Evolutionary conservation across 92 coral and sea anemone species (phyloP).

Genomic region (Epizoanthus stellaris): DNA sequence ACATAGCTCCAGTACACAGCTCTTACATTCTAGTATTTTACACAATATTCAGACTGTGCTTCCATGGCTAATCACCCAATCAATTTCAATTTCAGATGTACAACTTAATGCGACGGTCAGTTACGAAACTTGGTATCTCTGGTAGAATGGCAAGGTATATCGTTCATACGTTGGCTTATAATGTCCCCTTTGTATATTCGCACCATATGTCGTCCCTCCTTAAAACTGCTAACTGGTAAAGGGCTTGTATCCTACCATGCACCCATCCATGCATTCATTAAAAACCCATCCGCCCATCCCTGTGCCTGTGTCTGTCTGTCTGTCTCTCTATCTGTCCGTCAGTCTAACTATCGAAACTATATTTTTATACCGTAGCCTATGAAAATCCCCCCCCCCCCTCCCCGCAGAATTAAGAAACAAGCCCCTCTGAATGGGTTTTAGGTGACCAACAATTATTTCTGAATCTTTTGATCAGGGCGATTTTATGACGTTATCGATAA

Average conservation of each 20-base stretch:
- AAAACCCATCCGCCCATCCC: not conserved
- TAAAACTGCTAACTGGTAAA: no score
- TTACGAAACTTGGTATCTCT: not conserved
- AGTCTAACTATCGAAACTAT: not conserved
- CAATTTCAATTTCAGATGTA: constrained; percentile 4
- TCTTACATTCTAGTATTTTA: not conserved
- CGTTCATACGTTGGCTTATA: not conserved
- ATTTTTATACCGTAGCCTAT: no score
- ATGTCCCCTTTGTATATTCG: not conserved
- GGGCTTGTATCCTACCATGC: not conserved
- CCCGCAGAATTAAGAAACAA: no score
- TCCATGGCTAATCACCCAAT: not conserved
- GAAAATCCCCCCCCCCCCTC: no score
- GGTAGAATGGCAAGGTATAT: constrained; percentile 12
- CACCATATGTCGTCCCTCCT: no score
- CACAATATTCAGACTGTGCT: not conserved
- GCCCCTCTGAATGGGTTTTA: no score
- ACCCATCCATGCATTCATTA: not conserved
- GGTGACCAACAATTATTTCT: no score
- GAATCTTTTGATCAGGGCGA: no score
- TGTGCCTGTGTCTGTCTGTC: not conserved
- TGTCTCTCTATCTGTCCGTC: not conserved
- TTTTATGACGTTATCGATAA: no score
- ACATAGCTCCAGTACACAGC: not conserved
- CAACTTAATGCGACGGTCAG: constrained; percentile 16